Percentiles rank a stretch among this genome's conserved stretches.
Conservation (phyloP, 1,140 invertebrate genomes). For the Lithobius niger region DNA sequence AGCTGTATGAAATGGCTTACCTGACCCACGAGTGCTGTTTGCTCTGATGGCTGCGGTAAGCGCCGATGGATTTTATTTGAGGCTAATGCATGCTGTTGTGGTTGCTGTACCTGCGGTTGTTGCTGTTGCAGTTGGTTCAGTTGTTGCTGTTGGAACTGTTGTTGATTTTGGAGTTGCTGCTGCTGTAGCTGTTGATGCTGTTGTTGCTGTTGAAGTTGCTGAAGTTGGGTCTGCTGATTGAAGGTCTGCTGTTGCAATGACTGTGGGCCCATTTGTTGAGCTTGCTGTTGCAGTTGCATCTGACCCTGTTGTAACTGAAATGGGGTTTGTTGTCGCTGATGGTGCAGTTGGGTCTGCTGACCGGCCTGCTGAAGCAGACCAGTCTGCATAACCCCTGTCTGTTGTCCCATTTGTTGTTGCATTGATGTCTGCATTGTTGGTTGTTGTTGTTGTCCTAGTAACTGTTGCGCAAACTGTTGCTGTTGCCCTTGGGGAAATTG, state of each 20-base stretch:
- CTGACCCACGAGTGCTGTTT: no score
- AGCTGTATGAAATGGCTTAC: no score
- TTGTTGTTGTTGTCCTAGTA: background rate
- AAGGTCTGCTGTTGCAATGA: slow-evolving; percentile 3
- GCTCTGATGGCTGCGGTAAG: no score
- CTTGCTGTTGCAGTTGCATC: slow-evolving; percentile 16
- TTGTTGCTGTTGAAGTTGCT: slow-evolving; percentile 17
- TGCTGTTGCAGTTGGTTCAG: slow-evolving; percentile 13
- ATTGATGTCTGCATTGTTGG: slow-evolving; percentile 4
- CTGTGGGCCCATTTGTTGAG: slow-evolving; percentile 6
- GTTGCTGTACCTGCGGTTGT: slow-evolving; percentile 19
- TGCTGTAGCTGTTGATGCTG: slow-evolving; percentile 21
- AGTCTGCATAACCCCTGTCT: no score
- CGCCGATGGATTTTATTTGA: no score
- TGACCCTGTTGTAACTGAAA: slow-evolving; percentile 21
- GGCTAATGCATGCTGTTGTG: slow-evolving; percentile 13
- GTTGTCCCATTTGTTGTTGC: slow-evolving; percentile 17
- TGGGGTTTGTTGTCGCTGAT: slow-evolving; percentile 23
- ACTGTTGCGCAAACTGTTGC: slow-evolving; percentile 7
- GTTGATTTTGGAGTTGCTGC: slow-evolving; percentile 14
- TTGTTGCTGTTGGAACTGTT: slow-evolving; percentile 9
- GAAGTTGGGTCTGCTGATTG: slow-evolving; percentile 15
- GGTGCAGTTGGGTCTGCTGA: slow-evolving; percentile 16
- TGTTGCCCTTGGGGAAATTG: no score
- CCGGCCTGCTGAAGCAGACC: no score